Evolutionary conservation across 2,888 invertebrate genomes (phyloP).

Genomic region (Trissolcus brochymenae): DNA sequence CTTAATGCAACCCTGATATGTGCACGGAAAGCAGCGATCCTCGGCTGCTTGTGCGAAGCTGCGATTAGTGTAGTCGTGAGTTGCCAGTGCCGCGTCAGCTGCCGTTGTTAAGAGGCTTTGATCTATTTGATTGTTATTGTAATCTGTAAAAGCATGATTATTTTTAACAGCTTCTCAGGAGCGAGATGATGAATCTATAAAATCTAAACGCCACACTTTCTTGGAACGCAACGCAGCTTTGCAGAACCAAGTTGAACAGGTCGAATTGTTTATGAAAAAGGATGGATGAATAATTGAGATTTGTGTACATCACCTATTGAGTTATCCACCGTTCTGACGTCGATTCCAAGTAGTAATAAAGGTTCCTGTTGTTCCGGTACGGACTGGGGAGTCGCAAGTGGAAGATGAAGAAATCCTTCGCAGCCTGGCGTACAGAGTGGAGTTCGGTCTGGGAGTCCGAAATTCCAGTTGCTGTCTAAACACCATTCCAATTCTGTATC

Average conservation of each 20-base stretch:
- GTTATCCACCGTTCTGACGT: conserved; percentile 72
- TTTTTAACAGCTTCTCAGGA: conserved; percentile 24
- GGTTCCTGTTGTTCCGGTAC: conserved; percentile 74
- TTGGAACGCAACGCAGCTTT: background rate
- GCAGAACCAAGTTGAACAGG: too few species aligned
- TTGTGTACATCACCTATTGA: conserved; percentile 34
- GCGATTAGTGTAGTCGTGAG: conserved; percentile 75
- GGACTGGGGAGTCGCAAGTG: conserved; percentile 66
- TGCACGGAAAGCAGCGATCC: conserved; percentile 74
- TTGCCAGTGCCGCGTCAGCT: conserved; percentile 73
- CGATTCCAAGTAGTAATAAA: conserved; percentile 74
- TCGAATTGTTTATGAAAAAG: too few species aligned
- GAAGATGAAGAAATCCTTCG: conserved; percentile 77
- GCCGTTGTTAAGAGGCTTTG: conserved; percentile 65
- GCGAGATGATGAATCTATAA: conserved; percentile 31
- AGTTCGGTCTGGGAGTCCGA: conserved; percentile 78
- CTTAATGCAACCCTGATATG: conserved; percentile 74
- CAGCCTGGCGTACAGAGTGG: conserved; percentile 79
- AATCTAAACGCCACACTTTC: conserved; percentile 24
- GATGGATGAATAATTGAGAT: conserved; percentile 12
- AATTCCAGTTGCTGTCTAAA: conserved; percentile 72
- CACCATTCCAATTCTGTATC: conserved; percentile 74
- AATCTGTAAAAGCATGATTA: conserved; percentile 60
- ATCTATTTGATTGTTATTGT: conserved; percentile 71
- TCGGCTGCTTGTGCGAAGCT: conserved; percentile 69